Evolutionary conservation across 2,888 invertebrate species (phyloP).

Genomic region (Marronus borbonicus): DNA sequence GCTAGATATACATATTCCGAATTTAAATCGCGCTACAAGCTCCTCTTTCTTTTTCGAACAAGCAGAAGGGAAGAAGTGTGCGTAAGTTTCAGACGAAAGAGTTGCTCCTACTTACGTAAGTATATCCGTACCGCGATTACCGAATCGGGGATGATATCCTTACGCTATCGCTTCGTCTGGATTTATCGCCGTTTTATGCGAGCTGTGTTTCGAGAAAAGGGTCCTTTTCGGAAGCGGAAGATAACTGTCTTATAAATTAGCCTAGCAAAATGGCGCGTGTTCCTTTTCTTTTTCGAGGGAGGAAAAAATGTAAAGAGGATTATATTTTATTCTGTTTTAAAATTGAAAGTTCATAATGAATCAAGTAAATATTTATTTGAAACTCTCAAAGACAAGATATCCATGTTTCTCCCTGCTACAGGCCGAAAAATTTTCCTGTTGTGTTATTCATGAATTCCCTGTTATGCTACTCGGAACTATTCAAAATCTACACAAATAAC

Average conservation of each 20-base stretch:
- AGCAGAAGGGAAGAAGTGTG: too few relatives aligned
- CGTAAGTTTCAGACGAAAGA: too few relatives aligned
- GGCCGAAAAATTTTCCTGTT: too few relatives aligned
- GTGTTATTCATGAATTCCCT: too few relatives aligned
- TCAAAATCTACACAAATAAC: too few relatives aligned
- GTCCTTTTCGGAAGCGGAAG: too few relatives aligned
- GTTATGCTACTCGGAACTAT: too few relatives aligned
- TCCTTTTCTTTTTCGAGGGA: background rate
- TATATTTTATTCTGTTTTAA: background rate
- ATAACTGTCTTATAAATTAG: constrained; percentile 3
- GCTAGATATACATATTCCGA: background rate
- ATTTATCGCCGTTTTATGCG: constrained; percentile 31
- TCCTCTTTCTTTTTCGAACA: background rate
- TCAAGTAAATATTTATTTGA: too few relatives aligned
- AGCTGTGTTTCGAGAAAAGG: background rate
- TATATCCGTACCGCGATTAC: constrained; percentile 10
- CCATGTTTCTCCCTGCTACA: too few relatives aligned
- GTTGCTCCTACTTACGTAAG: background rate
- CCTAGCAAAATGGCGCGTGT: background rate
- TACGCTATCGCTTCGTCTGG: background rate
- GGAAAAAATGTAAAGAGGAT: background rate
- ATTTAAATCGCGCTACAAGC: background rate
- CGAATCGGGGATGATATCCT: constrained; percentile 3
- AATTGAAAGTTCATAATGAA: too few relatives aligned
- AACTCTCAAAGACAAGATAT: too few relatives aligned